Base-by-base conservation (phyloP, 1,140 invertebrate genomes). In the Drosophila cardini region DNA sequence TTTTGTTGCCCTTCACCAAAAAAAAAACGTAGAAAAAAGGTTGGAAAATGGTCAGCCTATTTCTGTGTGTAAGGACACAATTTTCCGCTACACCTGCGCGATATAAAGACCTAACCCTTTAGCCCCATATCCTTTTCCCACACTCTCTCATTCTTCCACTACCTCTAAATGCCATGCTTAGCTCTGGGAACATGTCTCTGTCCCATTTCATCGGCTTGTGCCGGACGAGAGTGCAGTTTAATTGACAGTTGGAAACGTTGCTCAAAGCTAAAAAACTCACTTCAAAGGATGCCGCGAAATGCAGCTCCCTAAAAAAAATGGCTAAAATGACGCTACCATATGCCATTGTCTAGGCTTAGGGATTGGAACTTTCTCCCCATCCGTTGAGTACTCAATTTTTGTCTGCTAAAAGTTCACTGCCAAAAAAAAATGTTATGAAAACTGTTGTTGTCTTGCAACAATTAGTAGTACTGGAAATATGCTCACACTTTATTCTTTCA, bases 11-110 rank as follows among this genome's bases (percentile, higher is more conserved):
- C 55, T n/a, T 1, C 15, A 38, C 26, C 36, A 16, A 52, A 57
- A 56, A 53, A 72, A 61, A 58, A 57, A 68, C 2, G 40, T 32
- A 15, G 38, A 26, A 40, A 36, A 46, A 30, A 43, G 10, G 40
- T 11, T n/a, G n/a, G 30, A 40, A 50, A 74, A 72, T 61, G 61
- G 72, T 74, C 71, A 69, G 56, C 21, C 61, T 30, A 48, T 21
- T 53, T 38, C 50, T 65, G 32, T 55, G 43, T 45, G 40, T 45
- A 58, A 65, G 62, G 58, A 64, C 60, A 78, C 75, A 70, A 70
- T 76, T 76, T 76, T 76, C 67, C 72, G 68, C 68, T 72, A 76
- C 61, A 76, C 68, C 68, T 76, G 68, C 46, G 68, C 56, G 58
- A 61, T 72, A 72, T 72, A 61, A 70, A 70, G 67, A 52, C 18